These are phyloP conservation scores for Gallinago jamesoni DNA, from an alignment of 2,113 vertebrate species.

Conservation along the genomic window DNA sequence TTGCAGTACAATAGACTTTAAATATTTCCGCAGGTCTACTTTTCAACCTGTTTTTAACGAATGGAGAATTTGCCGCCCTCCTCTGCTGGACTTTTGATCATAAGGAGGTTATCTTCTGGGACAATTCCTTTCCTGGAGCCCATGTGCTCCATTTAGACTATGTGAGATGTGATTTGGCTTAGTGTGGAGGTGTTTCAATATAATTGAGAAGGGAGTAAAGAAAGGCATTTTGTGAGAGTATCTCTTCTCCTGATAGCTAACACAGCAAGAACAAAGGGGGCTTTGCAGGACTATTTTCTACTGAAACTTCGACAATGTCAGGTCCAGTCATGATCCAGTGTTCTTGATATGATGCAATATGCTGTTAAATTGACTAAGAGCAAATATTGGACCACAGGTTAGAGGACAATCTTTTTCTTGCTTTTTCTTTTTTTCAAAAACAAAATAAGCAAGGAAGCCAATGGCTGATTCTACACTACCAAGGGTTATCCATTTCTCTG, in stretches of 20 bases:
- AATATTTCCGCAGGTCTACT: not conserved
- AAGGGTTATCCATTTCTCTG: not conserved
- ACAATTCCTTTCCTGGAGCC: not conserved
- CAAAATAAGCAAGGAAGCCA: not conserved
- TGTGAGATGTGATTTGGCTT: not conserved
- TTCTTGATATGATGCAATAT: not conserved
- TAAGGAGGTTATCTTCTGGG: not conserved
- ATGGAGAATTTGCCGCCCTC: not conserved
- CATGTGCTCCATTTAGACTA: not conserved
- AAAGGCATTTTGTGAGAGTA: not conserved
- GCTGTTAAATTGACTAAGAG: not conserved
- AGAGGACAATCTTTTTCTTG: not conserved
- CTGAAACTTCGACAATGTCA: not conserved
- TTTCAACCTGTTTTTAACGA: not conserved
- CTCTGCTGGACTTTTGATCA: not conserved
- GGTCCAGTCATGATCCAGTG: not conserved
- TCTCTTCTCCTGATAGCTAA: not conserved
- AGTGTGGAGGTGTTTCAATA: not conserved
- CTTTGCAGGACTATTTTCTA: not conserved
- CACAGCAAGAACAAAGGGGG: not conserved
- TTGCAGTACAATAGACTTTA: not conserved
- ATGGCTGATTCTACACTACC: not conserved
- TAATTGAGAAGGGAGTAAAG: not conserved
- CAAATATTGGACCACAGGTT: not conserved
- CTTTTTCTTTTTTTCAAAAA: not conserved